phyloP scores from a whole-genome alignment of 1,140 invertebrate species.

The Cotesia typhae region DNA sequence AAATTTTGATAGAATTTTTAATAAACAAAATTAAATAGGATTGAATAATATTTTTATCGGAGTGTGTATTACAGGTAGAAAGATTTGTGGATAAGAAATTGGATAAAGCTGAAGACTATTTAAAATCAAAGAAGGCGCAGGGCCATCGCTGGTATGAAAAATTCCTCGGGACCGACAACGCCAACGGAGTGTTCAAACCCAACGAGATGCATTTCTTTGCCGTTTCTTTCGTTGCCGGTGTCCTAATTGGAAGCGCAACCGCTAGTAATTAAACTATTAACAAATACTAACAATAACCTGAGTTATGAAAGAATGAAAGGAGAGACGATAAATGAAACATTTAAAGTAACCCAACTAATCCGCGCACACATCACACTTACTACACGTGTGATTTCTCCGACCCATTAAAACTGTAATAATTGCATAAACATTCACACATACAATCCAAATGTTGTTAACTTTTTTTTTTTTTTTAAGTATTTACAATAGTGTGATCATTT shows the following conservation, averaged over 20 bases:
- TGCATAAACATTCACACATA: no score
- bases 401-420: no score
- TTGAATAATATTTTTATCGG: neutral
- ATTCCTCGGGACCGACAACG: conserved; percentile 64
- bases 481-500: no score
- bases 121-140: conserved; percentile 74
- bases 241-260: conserved; percentile 72
- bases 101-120: conserved; percentile 76
- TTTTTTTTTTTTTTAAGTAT: no score
- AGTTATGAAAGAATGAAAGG: conserved; percentile 44
- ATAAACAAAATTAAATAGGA: neutral
- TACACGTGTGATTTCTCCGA: no score
- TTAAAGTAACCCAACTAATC: no score
- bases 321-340: no score
- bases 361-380: no score
- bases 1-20: conserved; percentile 2
- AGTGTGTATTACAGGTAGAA: conserved; percentile 71
- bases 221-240: conserved; percentile 76
- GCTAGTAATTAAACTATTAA: conserved; percentile 38
- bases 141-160: conserved; percentile 78
- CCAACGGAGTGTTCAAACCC: conserved; percentile 70
- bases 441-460: no score
- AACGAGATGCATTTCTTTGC: conserved; percentile 81
- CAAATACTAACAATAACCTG: conserved; percentile 41
- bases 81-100: conserved; percentile 80